Base-by-base conservation (phyloP, 2,113 vertebrate genomes). In the Pontoporia blainvillei region DNA sequence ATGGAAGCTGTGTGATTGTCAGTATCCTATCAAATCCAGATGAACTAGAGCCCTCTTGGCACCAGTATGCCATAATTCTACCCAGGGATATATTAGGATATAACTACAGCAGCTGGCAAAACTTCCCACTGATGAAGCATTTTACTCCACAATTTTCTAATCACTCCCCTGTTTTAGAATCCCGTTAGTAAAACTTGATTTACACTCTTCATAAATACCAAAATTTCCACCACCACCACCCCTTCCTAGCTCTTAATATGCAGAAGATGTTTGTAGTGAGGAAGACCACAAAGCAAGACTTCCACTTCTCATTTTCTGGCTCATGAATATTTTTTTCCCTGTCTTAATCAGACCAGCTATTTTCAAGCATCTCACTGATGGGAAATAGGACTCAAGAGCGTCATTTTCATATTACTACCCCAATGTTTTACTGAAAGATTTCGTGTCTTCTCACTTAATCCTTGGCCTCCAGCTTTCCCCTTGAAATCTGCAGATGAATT, bases 151-250 rank as follows among this genome's bases (percentile, higher is more conserved):
- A 78, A 91, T 93, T 95, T 96, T 84, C 93, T 89, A 91, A 93
- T 95, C 75, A 84, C 61, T 52, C 90, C 67, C 31, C 84, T 36
- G 5, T 96, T 97, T 96, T 83, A 94, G 89, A 93, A 97, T 95
- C 96, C 91, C 59, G 21, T 95, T 72, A 93, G 72, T 94, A 90
- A 97, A 88, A 86, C 96, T 52, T 95, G 89, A 96, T 97, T 91
- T 97, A 96, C 8, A 61, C 67, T 57, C 61, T 73, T 91, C 82
- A 34, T 75, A 93, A 93, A 86, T 75, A 92, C 44, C 78, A 54
- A 78, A 78, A 79, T 91, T 96, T 61, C 67, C 57, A 83, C 78
- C 84, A 69, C 36, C 46, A 52, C 52, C 52, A 1, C 52, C 61
- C 61, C 20, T 72, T 92, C 81, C 31, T 72, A 66, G 83, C 62